Evolutionary conservation across 2,113 vertebrate species (phyloP).

Genomic region (Bombycilla garrulus): DNA sequence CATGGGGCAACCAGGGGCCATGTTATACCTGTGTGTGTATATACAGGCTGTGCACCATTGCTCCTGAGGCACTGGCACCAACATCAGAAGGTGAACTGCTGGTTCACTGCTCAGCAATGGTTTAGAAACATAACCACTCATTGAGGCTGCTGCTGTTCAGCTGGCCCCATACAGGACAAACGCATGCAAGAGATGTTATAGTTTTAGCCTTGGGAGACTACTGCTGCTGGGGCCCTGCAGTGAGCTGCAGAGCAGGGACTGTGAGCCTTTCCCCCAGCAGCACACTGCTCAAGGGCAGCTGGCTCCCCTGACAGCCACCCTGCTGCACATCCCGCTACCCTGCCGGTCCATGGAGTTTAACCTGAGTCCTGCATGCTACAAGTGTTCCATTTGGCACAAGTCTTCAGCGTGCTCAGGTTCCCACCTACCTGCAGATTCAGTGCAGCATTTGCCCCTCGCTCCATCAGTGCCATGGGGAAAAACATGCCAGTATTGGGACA

Average conservation of each 20-base stretch:
- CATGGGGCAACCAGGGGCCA: accelerated
- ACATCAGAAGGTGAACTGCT: not conserved
- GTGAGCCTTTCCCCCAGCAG: not conserved
- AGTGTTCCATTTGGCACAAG: not conserved
- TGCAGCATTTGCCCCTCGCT: not conserved
- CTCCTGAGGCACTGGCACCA: not conserved
- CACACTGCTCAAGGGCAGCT: not conserved
- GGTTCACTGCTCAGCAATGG: not conserved
- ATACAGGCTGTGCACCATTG: not conserved
- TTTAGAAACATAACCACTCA: not conserved
- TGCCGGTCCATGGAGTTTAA: not conserved
- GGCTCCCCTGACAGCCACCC: not conserved
- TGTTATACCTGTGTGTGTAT: not conserved
- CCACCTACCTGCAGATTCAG: conserved; percentile 14
- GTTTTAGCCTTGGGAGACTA: not conserved
- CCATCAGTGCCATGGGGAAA: not conserved
- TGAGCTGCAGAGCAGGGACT: not conserved
- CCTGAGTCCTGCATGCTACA: accelerated
- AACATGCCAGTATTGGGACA: not conserved
- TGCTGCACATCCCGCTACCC: not conserved
- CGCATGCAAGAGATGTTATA: accelerated
- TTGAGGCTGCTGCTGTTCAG: accelerated
- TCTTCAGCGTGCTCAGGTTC: not conserved
- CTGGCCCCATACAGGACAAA: not conserved
- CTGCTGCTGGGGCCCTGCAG: not conserved